phyloP scores from a whole-genome alignment of 2,888 invertebrate species.

The Agriopis marginaria region DNA sequence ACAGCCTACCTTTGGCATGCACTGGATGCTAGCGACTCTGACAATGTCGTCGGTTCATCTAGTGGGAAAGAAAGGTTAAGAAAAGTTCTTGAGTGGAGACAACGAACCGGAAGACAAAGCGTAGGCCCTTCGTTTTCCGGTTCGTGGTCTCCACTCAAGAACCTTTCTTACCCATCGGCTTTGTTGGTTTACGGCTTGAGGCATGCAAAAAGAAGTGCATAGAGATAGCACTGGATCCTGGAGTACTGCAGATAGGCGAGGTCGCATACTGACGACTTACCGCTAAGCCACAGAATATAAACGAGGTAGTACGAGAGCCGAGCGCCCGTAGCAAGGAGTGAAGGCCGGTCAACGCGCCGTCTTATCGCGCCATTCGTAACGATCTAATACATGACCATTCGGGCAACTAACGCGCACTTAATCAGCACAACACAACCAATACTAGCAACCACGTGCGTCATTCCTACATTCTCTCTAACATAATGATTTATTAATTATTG shows the following conservation, averaged over 20 bases:
- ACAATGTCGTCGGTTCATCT: too few relatives aligned
- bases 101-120: too few relatives aligned
- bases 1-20: too few relatives aligned
- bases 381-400: constrained; percentile 51
- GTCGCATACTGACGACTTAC: constrained; percentile 50
- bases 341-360: constrained; percentile 83
- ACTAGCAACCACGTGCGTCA: constrained; percentile 71
- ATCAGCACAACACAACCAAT: constrained; percentile 49
- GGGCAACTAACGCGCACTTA: constrained; percentile 42
- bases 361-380: constrained; percentile 73
- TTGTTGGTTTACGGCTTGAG: too few relatives aligned
- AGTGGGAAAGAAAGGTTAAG: too few relatives aligned
- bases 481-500: constrained; percentile 53
- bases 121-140: too few relatives aligned
- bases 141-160: too few relatives aligned
- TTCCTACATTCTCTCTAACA: constrained; percentile 2
- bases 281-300: constrained; percentile 1
- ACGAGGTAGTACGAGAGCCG: background rate
- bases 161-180: too few relatives aligned
- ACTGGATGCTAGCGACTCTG: too few relatives aligned
- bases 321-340: constrained; percentile 59
- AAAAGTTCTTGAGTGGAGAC: too few relatives aligned
- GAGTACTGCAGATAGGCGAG: constrained; percentile 63
- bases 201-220: too few relatives aligned
- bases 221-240: constrained; percentile 29